phyloP scores from a whole-genome alignment of 2,888 invertebrate genomes.

The Kuschelorhynchus macadamiae region DNA sequence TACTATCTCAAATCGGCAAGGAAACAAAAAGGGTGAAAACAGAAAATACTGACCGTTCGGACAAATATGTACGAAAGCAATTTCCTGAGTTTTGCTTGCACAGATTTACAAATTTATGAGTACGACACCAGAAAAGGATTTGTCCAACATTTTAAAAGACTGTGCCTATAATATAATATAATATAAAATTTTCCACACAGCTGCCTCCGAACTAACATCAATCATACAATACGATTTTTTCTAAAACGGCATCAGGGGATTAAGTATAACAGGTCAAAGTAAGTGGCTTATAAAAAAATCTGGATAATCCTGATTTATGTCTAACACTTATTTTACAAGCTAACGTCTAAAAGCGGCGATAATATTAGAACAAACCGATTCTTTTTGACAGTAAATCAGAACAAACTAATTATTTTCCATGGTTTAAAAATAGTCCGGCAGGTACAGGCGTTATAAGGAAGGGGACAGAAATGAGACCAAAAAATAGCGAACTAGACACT shows the following conservation, averaged over 20 bases:
- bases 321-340: neutral
- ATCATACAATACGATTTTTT: neutral
- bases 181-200: no score
- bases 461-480: neutral
- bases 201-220: no score
- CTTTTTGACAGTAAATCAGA: neutral
- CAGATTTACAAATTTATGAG: no score
- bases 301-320: neutral
- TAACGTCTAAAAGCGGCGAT: neutral
- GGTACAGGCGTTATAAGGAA: neutral
- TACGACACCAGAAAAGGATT: no score
- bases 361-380: neutral
- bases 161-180: no score
- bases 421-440: neutral
- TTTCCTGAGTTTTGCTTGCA: no score
- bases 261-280: neutral
- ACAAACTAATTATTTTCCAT: neutral
- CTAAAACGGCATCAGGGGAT: neutral
- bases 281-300: neutral
- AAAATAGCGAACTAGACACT: neutral
- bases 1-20: no score
- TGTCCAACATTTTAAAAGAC: no score
- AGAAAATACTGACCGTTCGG: no score
- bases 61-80: no score
- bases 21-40: no score